phyloP scores from a whole-genome alignment of 2,888 invertebrate species.

The Adelognathus sp. region DNA sequence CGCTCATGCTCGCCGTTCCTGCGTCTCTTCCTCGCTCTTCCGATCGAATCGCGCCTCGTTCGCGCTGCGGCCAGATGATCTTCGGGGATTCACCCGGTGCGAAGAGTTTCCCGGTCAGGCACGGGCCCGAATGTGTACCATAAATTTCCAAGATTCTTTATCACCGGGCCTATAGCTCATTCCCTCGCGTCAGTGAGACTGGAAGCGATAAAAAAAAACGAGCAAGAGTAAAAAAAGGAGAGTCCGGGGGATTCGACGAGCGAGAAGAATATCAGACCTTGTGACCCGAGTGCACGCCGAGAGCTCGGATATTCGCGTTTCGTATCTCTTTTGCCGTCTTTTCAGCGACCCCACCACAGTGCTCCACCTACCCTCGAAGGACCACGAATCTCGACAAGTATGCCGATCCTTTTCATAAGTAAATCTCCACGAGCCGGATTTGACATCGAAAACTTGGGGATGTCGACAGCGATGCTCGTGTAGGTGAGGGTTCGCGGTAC shows the following conservation, averaged over 20 bases:
- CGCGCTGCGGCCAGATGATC: constrained; percentile 27
- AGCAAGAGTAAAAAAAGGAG: neutral
- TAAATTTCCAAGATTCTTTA: constrained; percentile 30
- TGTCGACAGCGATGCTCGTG: neutral
- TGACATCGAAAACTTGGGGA: neutral
- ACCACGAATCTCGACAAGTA: neutral
- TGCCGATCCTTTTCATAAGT: constrained; percentile 3
- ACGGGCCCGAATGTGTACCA: constrained; percentile 17
- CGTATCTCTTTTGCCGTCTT: neutral
- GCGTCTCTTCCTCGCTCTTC: neutral
- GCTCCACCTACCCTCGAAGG: neutral
- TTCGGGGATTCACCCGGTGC: neutral
- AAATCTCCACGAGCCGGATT: neutral
- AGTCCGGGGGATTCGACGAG: neutral
- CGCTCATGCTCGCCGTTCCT: neutral
- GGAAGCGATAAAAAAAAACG: neutral
- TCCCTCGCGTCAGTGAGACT: neutral
- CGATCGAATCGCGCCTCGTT: constrained; percentile 5
- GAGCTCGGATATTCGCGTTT: neutral
- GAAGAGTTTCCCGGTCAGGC: constrained; percentile 2
- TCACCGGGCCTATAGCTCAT: constrained; percentile 13
- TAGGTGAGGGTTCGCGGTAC: neutral
- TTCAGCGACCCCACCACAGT: neutral
- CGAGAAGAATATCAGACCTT: constrained; percentile 13
- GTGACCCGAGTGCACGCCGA: constrained; percentile 7